Percentiles rank a stretch among this genome's conserved stretches.
Conservation (phyloP, 1,140 invertebrate genomes). For the Listronotus oregonensis region DNA sequence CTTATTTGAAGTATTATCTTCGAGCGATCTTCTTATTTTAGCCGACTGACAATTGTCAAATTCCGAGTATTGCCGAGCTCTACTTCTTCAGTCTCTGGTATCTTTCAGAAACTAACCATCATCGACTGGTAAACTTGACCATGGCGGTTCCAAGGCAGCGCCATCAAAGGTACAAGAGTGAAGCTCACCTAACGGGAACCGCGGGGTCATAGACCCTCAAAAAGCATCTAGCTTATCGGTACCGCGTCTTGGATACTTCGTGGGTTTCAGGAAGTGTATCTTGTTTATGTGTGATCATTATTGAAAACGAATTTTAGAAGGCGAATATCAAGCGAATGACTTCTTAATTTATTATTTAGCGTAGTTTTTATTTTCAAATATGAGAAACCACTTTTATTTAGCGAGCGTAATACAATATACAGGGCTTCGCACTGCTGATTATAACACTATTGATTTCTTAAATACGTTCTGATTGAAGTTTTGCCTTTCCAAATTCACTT, state of each 20-base stretch:
- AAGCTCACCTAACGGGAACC: conserved; percentile 52
- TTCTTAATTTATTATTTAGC: conserved; percentile 8
- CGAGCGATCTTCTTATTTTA: conserved; percentile 2
- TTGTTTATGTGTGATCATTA: conserved; percentile 11
- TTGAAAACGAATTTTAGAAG: conserved; percentile 17
- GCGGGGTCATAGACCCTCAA: conserved; percentile 54
- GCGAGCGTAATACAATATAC: not conserved
- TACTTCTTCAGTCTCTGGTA: conserved; percentile 40
- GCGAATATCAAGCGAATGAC: conserved; percentile 6
- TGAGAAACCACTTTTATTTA: conserved; percentile 4
- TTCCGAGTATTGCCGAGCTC: conserved; percentile 31
- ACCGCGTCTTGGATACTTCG: conserved; percentile 17
- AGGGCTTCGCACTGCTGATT: too few relatives aligned
- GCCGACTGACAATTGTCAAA: conserved; percentile 2
- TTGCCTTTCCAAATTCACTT: too few relatives aligned
- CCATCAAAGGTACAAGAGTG: conserved; percentile 48
- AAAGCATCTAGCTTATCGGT: conserved; percentile 30
- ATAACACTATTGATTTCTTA: too few relatives aligned
- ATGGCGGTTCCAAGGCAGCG: conserved; percentile 51
- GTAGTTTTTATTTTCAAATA: not conserved
- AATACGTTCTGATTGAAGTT: too few relatives aligned
- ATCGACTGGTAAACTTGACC: conserved; percentile 55
- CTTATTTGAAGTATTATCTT: not conserved
- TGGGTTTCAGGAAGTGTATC: conserved; percentile 26
- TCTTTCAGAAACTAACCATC: conserved; percentile 54